These are phyloP conservation scores for Myathropa florea DNA, from an alignment of 2,888 invertebrate species.

Conservation along the genomic window DNA sequence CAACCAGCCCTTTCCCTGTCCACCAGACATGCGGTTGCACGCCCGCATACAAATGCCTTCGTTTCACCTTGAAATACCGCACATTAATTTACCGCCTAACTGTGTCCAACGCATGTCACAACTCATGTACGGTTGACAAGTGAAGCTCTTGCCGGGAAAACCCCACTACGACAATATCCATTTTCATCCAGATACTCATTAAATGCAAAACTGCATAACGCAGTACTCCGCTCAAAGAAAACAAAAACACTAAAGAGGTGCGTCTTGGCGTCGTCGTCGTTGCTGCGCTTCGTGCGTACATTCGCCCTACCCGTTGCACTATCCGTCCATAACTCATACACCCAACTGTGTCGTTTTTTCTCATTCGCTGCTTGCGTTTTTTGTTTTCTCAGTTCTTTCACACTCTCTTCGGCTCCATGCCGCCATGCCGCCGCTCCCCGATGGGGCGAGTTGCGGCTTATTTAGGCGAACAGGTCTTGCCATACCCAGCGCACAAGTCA, in stretches of 20 bases:
- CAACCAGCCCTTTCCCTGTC: not conserved
- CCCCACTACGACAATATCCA: conserved; percentile 27
- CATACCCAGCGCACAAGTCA: conserved; percentile 14
- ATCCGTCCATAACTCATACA: conserved; percentile 62
- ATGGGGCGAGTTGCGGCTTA: conserved; percentile 40
- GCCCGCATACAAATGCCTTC: not conserved
- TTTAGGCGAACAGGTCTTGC: conserved; percentile 70
- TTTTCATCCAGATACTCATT: conserved; percentile 36
- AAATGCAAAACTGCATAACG: conserved; percentile 9
- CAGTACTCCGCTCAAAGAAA: not conserved
- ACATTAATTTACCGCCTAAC: no score
- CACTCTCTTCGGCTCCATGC: not conserved
- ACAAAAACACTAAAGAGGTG: not conserved
- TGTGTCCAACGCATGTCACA: not conserved
- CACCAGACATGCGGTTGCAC: no score
- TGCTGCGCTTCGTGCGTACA: conserved; percentile 46
- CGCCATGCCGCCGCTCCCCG: not conserved
- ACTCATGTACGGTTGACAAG: conserved; percentile 6
- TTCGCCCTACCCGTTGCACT: conserved; percentile 30
- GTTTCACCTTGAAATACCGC: not conserved
- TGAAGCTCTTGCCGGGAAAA: conserved; percentile 42
- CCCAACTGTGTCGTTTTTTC: conserved; percentile 46
- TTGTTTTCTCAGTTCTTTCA: conserved; percentile 10
- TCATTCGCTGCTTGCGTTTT: no score
- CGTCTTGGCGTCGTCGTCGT: conserved; percentile 2